These are phyloP conservation scores for Aphidius colemani DNA, from an alignment of 2,888 invertebrate species.

Conservation along the genomic window DNA sequence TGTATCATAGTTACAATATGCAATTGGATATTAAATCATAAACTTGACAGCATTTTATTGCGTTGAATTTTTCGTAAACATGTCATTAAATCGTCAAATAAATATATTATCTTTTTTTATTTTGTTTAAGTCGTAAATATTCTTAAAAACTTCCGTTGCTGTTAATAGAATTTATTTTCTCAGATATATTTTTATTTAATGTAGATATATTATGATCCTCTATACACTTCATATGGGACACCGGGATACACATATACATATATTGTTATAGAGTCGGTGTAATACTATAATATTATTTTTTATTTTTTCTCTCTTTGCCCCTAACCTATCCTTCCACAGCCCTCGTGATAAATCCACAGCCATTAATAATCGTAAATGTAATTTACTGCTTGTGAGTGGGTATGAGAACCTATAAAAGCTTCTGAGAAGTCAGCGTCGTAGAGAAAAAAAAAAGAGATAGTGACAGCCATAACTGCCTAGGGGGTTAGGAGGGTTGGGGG, in stretches of 20 bases:
- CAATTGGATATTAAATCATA: too few species aligned
- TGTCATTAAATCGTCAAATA: too few species aligned
- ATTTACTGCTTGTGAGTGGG: constrained; percentile 45
- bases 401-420: constrained; percentile 51
- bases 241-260: too few species aligned
- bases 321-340: neutral
- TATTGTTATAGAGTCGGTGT: too few species aligned
- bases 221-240: too few species aligned
- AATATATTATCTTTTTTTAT: too few species aligned
- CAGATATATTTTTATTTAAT: constrained; percentile 16
- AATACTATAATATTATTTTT: constrained; percentile 1
- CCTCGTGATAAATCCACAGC: constrained; percentile 51
- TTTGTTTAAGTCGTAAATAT: too few species aligned
- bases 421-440: constrained; percentile 48
- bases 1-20: neutral
- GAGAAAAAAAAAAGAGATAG: neutral
- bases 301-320: constrained; percentile 1
- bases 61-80: too few species aligned
- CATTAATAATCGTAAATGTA: constrained; percentile 57
- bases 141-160: neutral
- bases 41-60: too few species aligned
- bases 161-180: constrained; percentile 18
- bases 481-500: constrained; percentile 19
- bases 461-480: constrained; percentile 25
- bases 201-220: neutral